A percentile compares a stretch with the other conserved stretches of the same genome.
Evolutionary conservation across 2,113 vertebrate species (phyloP).

Genomic region (Nerophis ophidion): DNA sequence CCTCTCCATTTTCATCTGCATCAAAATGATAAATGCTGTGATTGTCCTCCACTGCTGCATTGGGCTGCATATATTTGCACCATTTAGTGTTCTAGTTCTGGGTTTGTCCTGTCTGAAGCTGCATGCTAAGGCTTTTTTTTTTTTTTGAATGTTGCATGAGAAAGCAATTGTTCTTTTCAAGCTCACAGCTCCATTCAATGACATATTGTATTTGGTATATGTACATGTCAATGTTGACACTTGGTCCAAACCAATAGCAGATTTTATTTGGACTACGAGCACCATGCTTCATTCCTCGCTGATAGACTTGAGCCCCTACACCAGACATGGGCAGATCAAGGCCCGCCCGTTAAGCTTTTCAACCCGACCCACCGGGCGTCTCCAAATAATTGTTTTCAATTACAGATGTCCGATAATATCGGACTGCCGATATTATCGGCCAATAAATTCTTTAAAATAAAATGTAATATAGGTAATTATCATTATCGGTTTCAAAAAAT

Average conservation of each 20-base stretch:
- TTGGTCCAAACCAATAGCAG: neutral
- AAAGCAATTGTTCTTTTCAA: neutral
- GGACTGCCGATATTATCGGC: no score
- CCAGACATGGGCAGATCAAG: no score
- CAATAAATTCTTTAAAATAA: no score
- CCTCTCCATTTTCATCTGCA: neutral
- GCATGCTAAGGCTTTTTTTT: constrained; percentile 3
- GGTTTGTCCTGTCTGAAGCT: neutral
- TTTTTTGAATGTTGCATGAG: neutral
- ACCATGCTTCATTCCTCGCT: no score
- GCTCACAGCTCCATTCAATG: neutral
- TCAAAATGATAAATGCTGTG: neutral
- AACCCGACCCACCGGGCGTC: no score
- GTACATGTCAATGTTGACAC: neutral
- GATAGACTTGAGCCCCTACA: no score
- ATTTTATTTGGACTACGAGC: neutral
- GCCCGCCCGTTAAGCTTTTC: no score
- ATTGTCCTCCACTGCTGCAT: constrained; percentile 1
- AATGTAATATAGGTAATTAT: no score
- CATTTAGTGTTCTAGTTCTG: neutral
- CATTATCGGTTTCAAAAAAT: no score
- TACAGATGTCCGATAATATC: no score
- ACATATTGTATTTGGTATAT: constrained; percentile 1
- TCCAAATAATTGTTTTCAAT: no score
- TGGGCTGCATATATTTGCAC: neutral